These are phyloP conservation scores for Prochilodus magdalenae DNA, from an alignment of 2,113 vertebrate species.

Conservation along the genomic window DNA sequence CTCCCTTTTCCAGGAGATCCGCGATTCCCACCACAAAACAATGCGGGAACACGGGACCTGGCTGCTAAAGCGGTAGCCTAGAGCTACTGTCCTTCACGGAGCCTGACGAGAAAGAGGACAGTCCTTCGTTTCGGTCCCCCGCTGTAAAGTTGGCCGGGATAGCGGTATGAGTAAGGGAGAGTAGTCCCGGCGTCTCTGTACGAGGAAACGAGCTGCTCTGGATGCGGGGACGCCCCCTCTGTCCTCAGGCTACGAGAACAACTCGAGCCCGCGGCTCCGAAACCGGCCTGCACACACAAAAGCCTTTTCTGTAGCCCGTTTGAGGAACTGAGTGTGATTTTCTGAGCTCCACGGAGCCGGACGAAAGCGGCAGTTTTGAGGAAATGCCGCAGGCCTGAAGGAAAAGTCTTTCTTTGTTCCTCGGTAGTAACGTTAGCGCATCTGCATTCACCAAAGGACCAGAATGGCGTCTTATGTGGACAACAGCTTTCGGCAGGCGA, in stretches of 20 bases:
- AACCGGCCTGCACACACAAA: slow-evolving; percentile 38
- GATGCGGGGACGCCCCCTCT: not conserved
- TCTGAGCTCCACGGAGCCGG: not conserved
- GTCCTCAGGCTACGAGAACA: slow-evolving; percentile 3
- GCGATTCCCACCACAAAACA: not conserved
- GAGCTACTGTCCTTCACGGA: too few relatives aligned
- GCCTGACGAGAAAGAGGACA: too few relatives aligned
- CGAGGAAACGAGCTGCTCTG: not conserved
- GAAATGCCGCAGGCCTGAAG: slow-evolving; percentile 19
- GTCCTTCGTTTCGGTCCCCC: too few relatives aligned
- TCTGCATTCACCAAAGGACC: not conserved
- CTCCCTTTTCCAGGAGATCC: not conserved
- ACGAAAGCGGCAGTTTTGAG: not conserved
- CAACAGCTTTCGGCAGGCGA: slow-evolving; percentile 86
- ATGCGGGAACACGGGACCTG: slow-evolving; percentile 5
- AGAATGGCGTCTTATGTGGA: slow-evolving; percentile 89
- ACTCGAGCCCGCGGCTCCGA: slow-evolving; percentile 54
- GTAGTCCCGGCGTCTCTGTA: not conserved
- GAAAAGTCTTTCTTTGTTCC: not conserved
- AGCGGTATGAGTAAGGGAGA: not conserved
- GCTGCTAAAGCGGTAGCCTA: not conserved
- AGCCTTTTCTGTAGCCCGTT: slow-evolving; percentile 11
- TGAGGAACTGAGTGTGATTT: slow-evolving; percentile 31
- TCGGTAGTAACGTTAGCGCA: not conserved
- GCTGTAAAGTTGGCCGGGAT: not conserved